Evolutionary conservation across 2,113 vertebrate genomes (phyloP), one percentile per base, ranked within the genome.

Genomic region (Fulica atra): DNA sequence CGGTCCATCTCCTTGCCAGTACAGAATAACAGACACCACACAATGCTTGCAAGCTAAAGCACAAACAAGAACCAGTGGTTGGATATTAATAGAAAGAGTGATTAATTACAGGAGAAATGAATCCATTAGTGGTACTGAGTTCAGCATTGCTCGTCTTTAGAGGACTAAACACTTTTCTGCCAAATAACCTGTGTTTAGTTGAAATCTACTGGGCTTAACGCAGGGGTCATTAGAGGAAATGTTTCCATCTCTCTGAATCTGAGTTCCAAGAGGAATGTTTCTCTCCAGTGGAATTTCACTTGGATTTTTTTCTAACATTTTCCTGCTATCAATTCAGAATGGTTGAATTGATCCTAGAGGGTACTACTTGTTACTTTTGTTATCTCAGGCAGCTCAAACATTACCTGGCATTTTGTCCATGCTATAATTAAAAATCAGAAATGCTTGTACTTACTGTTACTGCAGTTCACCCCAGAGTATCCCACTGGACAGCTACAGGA

Each of bases 401-500:
- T 64, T 38, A 64, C 3, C 23, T 5, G 10, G 3, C 70, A 70
- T 91, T 77, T 93, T 19, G 80, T 90, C 69, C 50, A 77, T 40
- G 38, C 12, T 23, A 42, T 76, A 93, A 65, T 38, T 85, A 76
- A 88, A 85, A 76, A 91, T 51, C 20, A 76, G 18, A 63, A 91
- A 89, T 54, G 68, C 54, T 50, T 53, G 11, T 97, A 98, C 98
- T 98, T 88, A 98, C 98, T 4, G 63, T 98, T 88, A 3, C 2
- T 1, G 48, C 98, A 98, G 0, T 81, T 1, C 2, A 71, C 40
- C 73, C 98, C 98, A 5, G 91, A 93, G 56, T 70, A 98, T 63
- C 98, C 98, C 66, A 98, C 96, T 1, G 33, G 0, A 95, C 98
- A 98, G 35, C 98, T 98, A 71, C 35, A 96, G 76, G 3, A 96